phyloP scores from a whole-genome alignment of 2,113 vertebrate species.

The Delphinapterus leucas region DNA sequence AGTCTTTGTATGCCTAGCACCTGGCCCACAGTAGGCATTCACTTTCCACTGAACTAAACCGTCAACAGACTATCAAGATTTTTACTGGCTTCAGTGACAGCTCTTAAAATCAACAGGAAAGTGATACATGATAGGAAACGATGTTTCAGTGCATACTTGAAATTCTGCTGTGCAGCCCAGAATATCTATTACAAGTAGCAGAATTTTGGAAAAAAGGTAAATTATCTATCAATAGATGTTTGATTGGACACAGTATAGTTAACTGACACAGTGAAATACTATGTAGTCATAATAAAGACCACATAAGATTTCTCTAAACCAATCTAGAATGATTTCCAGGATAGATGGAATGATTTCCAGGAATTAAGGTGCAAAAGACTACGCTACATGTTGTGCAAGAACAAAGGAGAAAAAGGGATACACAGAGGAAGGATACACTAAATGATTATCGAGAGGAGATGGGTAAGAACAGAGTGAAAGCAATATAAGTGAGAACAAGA shows the following conservation, averaged over 20 bases:
- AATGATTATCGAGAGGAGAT: not conserved
- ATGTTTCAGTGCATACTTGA: not conserved
- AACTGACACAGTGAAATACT: not conserved
- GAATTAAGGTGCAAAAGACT: not conserved
- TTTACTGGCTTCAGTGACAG: not conserved
- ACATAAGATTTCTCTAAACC: not conserved
- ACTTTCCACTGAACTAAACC: not conserved
- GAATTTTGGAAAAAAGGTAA: not conserved
- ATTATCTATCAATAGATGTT: not conserved
- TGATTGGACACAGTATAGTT: not conserved
- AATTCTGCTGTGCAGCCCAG: not conserved
- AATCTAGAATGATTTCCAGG: not conserved
- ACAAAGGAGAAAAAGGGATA: not conserved
- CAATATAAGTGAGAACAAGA: not conserved
- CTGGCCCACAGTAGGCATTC: not conserved
- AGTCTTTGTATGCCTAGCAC: not conserved
- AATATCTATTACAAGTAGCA: not conserved
- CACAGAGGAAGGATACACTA: not conserved
- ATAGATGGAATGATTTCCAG: not conserved
- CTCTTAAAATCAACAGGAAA: not conserved
- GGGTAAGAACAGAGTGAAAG: not conserved
- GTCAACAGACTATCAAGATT: not conserved
- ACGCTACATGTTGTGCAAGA: not conserved
- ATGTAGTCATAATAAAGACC: not conserved
- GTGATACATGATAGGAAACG: not conserved